These are phyloP conservation scores for Loriculus beryllinus DNA, from an alignment of 2,797 vertebrate genomes.

Conservation along the genomic window DNA sequence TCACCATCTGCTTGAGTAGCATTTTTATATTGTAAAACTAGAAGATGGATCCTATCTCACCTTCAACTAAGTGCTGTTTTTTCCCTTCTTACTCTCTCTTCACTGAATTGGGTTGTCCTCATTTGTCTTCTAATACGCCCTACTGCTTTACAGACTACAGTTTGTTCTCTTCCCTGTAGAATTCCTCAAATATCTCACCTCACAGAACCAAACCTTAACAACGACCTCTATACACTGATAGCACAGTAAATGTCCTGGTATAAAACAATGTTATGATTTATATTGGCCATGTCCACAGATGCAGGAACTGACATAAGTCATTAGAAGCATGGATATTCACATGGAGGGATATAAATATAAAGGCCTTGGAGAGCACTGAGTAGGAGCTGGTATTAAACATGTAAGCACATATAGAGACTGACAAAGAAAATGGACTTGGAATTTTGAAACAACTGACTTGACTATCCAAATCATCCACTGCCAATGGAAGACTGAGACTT, in stretches of 20 bases:
- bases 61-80: not conserved
- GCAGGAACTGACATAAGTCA: not conserved
- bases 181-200: not conserved
- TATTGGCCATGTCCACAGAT: not conserved
- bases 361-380: not conserved
- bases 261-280: not conserved
- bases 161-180: not conserved
- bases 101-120: not conserved
- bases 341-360: not conserved
- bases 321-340: not conserved
- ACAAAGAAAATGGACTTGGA: not conserved
- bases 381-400: not conserved
- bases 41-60: not conserved
- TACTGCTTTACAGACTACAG: not conserved
- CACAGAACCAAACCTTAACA: not conserved
- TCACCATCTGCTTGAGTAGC: not conserved
- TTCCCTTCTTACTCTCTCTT: not conserved
- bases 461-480: not conserved
- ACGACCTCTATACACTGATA: not conserved
- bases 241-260: not conserved
- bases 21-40: not conserved
- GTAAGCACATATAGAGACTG: not conserved
- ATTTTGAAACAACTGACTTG: not conserved
- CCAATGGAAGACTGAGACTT: not conserved
- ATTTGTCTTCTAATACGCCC: not conserved